Evolutionary conservation across 1,140 invertebrate genomes (phyloP).

Genomic region (Scaptomyza hsui): DNA sequence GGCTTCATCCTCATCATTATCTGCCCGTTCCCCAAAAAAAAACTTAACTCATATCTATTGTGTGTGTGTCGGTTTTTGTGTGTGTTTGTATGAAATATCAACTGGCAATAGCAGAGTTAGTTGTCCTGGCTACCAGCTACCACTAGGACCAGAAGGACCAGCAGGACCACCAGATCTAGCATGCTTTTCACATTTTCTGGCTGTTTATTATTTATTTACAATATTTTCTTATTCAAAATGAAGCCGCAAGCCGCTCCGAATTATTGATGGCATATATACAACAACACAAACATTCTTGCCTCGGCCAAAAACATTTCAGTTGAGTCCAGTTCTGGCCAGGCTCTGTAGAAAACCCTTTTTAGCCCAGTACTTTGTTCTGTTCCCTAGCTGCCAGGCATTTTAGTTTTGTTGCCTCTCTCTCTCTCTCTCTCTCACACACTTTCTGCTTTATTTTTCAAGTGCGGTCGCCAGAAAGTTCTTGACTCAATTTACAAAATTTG

Average conservation of each 20-base stretch:
- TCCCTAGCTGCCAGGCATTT: conserved; percentile 23
- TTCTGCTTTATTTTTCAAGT: conserved; percentile 43
- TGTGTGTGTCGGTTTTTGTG: conserved; percentile 21
- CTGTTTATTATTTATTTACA: conserved; percentile 78
- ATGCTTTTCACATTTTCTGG: conserved; percentile 5
- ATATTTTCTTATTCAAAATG: conserved; percentile 82
- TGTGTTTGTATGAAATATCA: conserved; percentile 46
- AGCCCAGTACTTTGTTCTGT: conserved; percentile 8
- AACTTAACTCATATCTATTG: conserved; percentile 48
- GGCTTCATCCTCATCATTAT: conserved; percentile 17
- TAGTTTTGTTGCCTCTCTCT: conserved; percentile 3
- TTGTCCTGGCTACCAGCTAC: conserved; percentile 47
- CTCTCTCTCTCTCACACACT: conserved; percentile 8
- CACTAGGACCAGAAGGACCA: no score
- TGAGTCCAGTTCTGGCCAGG: neutral
- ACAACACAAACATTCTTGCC: conserved; percentile 27
- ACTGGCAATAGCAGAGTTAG: conserved; percentile 71
- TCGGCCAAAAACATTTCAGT: neutral
- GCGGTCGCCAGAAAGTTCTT: conserved; percentile 54
- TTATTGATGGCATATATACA: conserved; percentile 71
- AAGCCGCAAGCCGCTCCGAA: conserved; percentile 72
- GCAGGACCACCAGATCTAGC: no score
- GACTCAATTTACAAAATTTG: conserved; percentile 70
- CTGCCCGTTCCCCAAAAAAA: neutral
- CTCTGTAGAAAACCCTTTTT: neutral